phyloP scores from a whole-genome alignment of 2,797 vertebrate species.

The Gymnodraco acuticeps region DNA sequence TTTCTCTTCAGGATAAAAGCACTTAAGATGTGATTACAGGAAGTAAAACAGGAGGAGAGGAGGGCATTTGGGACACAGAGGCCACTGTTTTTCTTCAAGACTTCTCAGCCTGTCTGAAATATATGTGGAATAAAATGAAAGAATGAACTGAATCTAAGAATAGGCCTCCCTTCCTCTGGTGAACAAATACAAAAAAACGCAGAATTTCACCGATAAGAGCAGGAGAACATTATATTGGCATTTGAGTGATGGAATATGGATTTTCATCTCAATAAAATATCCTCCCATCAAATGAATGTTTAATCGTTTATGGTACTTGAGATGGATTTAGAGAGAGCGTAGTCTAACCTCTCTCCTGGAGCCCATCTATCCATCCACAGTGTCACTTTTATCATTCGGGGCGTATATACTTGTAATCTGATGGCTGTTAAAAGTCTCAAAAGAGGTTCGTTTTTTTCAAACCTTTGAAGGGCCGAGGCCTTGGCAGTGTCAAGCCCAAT shows the following conservation, averaged over 20 bases:
- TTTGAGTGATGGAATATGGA: constrained; percentile 30
- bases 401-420: constrained; percentile 56
- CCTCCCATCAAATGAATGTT: constrained; percentile 28
- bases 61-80: neutral
- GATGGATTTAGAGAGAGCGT: constrained; percentile 22
- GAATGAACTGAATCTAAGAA: neutral
- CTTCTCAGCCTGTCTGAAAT: constrained; percentile 3
- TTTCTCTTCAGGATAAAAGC: constrained; percentile 11
- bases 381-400: constrained; percentile 47
- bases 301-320: constrained; percentile 36
- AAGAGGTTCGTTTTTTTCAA: constrained; percentile 20
- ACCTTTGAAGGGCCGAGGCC: constrained; percentile 30
- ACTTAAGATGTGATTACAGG: neutral
- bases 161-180: neutral
- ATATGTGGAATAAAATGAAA: neutral
- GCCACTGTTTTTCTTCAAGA: neutral
- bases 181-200: constrained; percentile 1
- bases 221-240: constrained; percentile 23
- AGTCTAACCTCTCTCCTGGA: constrained; percentile 7
- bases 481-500: constrained; percentile 48
- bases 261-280: constrained; percentile 47
- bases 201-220: constrained; percentile 1
- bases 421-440: constrained; percentile 51
- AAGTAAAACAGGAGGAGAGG: neutral
- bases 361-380: constrained; percentile 25